phyloP scores from a whole-genome alignment of 1,140 invertebrate genomes.

The Dryas iulia region DNA sequence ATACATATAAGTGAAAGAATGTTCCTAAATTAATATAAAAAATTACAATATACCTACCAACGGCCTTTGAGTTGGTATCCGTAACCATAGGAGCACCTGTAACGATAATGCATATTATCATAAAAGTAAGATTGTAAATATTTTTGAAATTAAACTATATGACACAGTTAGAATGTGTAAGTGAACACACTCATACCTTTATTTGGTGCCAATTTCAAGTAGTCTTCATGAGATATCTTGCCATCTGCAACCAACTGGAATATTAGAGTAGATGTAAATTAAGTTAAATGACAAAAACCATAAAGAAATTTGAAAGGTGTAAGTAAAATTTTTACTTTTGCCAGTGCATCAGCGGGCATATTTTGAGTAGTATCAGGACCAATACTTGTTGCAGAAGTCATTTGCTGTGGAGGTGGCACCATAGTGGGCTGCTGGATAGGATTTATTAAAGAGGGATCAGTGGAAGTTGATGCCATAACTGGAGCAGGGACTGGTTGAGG shows the following conservation, averaged over 20 bases:
- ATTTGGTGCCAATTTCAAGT: conserved; percentile 67
- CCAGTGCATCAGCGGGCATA: conserved; percentile 58
- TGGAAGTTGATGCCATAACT: conserved; percentile 13
- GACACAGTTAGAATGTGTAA: too few species aligned
- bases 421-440: conserved; percentile 34
- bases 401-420: conserved; percentile 35
- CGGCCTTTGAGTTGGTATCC: conserved; percentile 46
- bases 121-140: neutral
- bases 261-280: conserved; percentile 27
- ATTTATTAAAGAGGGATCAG: conserved; percentile 16
- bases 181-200: conserved; percentile 50
- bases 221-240: conserved; percentile 70
- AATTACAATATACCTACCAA: conserved; percentile 47
- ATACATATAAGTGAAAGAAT: too few species aligned
- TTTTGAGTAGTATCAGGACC: neutral
- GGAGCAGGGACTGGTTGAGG: conserved; percentile 51
- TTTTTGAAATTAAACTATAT: neutral
- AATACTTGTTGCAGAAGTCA: conserved; percentile 9
- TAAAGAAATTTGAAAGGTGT: neutral
- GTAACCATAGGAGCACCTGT: conserved; percentile 42
- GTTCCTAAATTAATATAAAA: too few species aligned
- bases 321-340: conserved; percentile 64
- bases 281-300: neutral
- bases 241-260: conserved; percentile 75
- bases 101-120: conserved; percentile 33